phyloP scores from a whole-genome alignment of 2,888 invertebrate genomes.

The Cryptosula pallasiana region DNA sequence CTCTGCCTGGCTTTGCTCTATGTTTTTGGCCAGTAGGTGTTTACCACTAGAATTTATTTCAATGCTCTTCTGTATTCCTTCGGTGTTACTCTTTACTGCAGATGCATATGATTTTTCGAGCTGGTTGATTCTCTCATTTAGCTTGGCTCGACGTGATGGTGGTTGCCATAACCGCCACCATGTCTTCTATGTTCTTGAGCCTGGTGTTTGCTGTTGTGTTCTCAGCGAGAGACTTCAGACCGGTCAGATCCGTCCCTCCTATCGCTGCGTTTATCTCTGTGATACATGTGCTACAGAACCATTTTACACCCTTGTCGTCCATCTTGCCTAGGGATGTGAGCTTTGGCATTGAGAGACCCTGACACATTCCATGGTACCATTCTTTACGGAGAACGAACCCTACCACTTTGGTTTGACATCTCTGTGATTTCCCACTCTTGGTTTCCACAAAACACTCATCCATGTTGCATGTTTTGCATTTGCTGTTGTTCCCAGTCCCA shows the following conservation, averaged over 20 bases:
- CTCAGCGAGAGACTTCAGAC: too few relatives aligned
- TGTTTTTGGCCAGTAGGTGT: not conserved
- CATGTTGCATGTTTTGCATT: too few relatives aligned
- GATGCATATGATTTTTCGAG: not conserved
- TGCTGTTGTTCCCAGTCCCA: too few relatives aligned
- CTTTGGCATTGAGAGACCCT: not conserved
- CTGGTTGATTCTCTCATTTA: not conserved
- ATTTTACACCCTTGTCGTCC: not conserved
- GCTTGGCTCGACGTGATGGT: not conserved
- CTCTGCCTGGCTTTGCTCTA: not conserved
- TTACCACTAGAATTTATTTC: not conserved
- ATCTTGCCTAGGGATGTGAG: not conserved
- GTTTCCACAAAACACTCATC: too few relatives aligned
- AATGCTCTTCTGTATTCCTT: not conserved
- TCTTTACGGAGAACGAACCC: not conserved
- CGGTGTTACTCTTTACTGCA: not conserved
- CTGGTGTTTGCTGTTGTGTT: not conserved
- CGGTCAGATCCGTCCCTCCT: not conserved
- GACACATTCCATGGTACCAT: not conserved
- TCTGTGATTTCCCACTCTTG: too few relatives aligned
- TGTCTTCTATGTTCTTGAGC: not conserved
- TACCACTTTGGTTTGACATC: not conserved
- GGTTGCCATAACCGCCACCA: not conserved
- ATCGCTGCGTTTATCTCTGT: not conserved
- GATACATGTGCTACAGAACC: not conserved